These are phyloP conservation scores for Cheilosia soror DNA, from an alignment of 2,888 invertebrate genomes.

Conservation along the genomic window DNA sequence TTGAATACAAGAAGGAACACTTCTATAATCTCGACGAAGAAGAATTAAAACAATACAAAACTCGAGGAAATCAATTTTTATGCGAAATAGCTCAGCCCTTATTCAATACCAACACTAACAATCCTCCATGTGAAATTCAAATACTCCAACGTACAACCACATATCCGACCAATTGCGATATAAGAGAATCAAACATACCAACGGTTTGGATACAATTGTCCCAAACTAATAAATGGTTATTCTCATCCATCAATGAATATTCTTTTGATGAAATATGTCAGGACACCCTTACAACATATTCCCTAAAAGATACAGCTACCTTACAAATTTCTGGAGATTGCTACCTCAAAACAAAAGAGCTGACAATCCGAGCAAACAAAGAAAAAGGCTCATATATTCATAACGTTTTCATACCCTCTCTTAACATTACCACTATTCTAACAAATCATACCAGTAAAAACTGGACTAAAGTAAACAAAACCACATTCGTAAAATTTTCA, in stretches of 20 bases:
- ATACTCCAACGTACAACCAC: no score
- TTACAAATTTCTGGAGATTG: constrained; percentile 21
- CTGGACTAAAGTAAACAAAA: neutral
- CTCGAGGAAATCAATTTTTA: neutral
- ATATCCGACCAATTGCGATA: neutral
- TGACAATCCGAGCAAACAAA: neutral
- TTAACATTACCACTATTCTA: neutral
- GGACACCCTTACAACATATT: neutral
- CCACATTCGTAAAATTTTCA: constrained; percentile 9
- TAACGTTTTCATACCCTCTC: neutral
- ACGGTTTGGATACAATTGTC: constrained; percentile 1
- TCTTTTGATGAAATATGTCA: constrained; percentile 6
- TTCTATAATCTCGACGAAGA: neutral
- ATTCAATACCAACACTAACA: neutral
- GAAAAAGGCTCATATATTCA: constrained; percentile 2
- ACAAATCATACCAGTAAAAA: neutral
- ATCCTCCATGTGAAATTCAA: neutral
- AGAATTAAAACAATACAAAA: neutral
- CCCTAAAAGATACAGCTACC: constrained; percentile 4
- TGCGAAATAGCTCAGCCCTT: constrained; percentile 2
- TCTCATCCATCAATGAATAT: neutral
- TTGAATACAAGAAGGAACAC: no score
- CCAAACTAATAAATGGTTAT: neutral
- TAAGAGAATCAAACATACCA: neutral
- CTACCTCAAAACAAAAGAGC: constrained; percentile 17